Conservation (phyloP, 2,113 vertebrate species). For the Ardeotis arabs region DNA sequence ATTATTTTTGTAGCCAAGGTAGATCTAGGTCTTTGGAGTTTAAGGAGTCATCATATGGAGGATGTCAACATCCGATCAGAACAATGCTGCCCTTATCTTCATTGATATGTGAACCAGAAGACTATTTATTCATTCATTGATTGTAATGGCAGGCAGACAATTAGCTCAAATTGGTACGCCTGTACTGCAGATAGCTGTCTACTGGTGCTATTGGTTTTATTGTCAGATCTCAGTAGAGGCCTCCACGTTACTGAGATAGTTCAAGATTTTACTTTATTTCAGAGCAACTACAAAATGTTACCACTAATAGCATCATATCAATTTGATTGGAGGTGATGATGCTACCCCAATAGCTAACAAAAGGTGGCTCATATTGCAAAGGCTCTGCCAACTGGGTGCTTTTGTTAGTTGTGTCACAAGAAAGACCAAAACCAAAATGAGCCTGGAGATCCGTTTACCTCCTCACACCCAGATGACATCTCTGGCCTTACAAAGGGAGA, state of each 20-base stretch:
- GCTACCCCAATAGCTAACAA: not conserved
- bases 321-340: not conserved
- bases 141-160: not conserved
- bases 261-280: not conserved
- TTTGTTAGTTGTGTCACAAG: not conserved
- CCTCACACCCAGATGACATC: not conserved
- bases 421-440: not conserved
- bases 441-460: not conserved
- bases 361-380: not conserved
- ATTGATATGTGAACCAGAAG: not conserved
- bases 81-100: not conserved
- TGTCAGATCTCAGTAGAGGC: not conserved
- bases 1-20: not conserved
- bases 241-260: accelerated
- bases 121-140: not conserved
- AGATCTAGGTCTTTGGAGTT: not conserved
- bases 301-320: not conserved
- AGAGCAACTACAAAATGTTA: not conserved
- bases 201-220: not conserved
- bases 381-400: not conserved
- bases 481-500: not conserved
- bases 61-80: not conserved
- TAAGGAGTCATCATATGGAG: not conserved
- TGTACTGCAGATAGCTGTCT: not conserved
- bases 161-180: not conserved